These are phyloP conservation scores for Fulica atra DNA, from an alignment of 2,113 vertebrate genomes.

Conservation along the genomic window DNA sequence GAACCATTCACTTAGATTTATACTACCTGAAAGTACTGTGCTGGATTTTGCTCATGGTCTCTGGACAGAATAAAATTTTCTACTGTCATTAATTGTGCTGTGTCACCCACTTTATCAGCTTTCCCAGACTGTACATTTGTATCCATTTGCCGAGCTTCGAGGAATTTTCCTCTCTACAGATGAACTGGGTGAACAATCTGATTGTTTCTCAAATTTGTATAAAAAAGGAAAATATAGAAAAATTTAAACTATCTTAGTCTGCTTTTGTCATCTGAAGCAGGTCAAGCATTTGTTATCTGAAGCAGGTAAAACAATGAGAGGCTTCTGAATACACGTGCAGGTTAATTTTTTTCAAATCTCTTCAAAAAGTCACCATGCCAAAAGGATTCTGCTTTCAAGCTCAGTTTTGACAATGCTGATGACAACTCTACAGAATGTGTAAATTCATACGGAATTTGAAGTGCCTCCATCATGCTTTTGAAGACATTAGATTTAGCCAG, in stretches of 20 bases:
- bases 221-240: background rate
- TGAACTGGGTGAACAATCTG: background rate
- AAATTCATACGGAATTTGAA: background rate
- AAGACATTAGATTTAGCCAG: background rate
- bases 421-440: background rate
- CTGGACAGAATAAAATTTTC: background rate
- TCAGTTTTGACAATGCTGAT: background rate
- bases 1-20: slow-evolving; percentile 32
- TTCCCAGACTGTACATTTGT: background rate
- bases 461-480: background rate
- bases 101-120: slow-evolving; percentile 14
- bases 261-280: background rate
- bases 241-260: background rate
- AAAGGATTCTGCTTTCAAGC: background rate
- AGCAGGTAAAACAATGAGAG: background rate
- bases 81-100: slow-evolving; percentile 13
- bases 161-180: background rate
- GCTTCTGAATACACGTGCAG: background rate
- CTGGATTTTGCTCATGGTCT: slow-evolving; percentile 22
- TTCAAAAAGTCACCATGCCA: background rate
- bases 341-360: background rate
- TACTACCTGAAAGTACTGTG: background rate
- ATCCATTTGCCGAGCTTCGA: slow-evolving; percentile 9
- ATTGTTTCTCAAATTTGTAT: background rate
- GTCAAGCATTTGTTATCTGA: background rate